These are phyloP conservation scores for Rhegmatorhina hoffmannsi DNA, from an alignment of 2,113 vertebrate species.

Conservation along the genomic window DNA sequence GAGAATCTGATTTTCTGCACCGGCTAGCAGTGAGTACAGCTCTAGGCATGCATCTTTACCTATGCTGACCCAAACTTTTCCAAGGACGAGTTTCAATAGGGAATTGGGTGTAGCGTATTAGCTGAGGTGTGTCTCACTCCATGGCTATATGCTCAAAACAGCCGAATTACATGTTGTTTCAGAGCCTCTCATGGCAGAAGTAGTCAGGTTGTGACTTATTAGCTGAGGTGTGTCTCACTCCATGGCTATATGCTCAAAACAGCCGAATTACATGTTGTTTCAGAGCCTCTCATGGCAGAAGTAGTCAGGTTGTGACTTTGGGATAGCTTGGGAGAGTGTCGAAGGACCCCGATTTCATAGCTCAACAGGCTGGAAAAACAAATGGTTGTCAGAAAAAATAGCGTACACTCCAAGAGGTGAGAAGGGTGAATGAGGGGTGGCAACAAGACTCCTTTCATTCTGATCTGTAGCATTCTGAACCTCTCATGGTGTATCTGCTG, in stretches of 20 bases:
- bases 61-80: not conserved
- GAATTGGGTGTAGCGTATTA: not conserved
- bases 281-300: not conserved
- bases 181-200: not conserved
- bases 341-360: not conserved
- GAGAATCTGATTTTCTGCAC: not conserved
- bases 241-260: not conserved
- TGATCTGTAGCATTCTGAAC: not conserved
- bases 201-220: not conserved
- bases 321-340: not conserved
- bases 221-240: not conserved
- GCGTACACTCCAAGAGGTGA: rapidly evolving
- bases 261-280: not conserved
- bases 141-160: not conserved
- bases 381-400: not conserved
- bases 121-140: not conserved
- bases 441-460: not conserved
- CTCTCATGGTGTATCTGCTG: not conserved
- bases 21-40: not conserved
- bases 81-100: not conserved
- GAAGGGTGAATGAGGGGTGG: not conserved
- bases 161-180: not conserved
- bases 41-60: not conserved
- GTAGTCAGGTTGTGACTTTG: not conserved
- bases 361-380: not conserved